Evolutionary conservation across 1,140 invertebrate species (phyloP).

Genomic region (Chironomus striatipennis): DNA sequence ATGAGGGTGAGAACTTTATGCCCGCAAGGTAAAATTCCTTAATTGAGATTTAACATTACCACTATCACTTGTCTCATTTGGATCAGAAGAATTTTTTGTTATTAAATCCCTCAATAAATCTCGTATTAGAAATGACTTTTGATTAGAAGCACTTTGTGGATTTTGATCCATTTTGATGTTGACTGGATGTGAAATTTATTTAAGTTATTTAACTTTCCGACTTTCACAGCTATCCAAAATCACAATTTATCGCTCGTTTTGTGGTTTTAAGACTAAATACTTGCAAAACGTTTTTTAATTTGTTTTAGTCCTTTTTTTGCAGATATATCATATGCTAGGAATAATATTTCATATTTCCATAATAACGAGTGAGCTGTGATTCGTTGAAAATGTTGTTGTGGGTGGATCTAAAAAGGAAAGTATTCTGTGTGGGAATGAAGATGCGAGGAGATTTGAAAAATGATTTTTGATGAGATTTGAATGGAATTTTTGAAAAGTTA

Average conservation of each 20-base stretch:
- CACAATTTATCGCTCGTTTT: constrained; percentile 17
- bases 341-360: not conserved
- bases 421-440: no score
- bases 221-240: not conserved
- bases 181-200: not conserved
- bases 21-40: not conserved
- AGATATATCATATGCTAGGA: not conserved
- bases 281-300: constrained; percentile 17
- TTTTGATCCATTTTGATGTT: not conserved
- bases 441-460: no score
- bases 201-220: not conserved
- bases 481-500: no score
- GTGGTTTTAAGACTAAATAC: not conserved
- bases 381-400: not conserved
- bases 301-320: constrained; percentile 17
- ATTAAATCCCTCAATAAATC: constrained; percentile 19
- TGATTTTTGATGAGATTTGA: no score
- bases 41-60: not conserved
- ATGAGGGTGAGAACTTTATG: not conserved
- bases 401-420: not conserved
- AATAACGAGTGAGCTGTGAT: not conserved
- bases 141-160: constrained; percentile 9
- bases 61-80: constrained; percentile 6
- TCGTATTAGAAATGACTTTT: constrained; percentile 6
- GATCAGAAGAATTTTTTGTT: not conserved